Percentiles rank a stretch among this genome's conserved stretches.
Evolutionary conservation across 2,888 invertebrate species (phyloP).

Genomic region (Meta bourneti): DNA sequence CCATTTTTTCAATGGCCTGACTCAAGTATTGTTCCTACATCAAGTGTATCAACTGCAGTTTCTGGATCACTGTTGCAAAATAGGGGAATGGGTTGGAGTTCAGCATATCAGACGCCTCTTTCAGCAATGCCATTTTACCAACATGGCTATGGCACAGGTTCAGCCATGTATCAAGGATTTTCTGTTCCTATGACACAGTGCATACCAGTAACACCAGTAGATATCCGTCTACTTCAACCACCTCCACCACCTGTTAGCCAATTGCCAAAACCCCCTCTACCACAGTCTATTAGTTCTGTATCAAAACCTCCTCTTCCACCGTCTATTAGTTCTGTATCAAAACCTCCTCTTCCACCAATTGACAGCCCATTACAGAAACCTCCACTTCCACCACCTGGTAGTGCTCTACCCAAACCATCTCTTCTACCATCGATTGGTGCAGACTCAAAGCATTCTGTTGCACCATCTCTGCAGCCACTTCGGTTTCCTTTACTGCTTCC

Average conservation of each 20-base stretch:
- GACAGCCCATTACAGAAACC: neutral
- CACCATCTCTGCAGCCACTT: neutral
- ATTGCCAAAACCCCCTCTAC: neutral
- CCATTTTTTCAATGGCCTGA: slow-evolving; percentile 35
- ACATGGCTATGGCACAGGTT: neutral
- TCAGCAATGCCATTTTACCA: neutral
- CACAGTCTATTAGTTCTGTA: neutral
- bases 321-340: neutral
- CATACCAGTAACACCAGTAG: neutral
- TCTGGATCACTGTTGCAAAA: neutral
- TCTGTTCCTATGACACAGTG: neutral
- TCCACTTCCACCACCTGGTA: neutral
- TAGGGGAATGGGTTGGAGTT: neutral
- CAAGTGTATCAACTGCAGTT: neutral
- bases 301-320: neutral
- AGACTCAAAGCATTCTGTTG: neutral
- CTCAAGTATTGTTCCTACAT: neutral
- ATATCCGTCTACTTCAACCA: neutral
- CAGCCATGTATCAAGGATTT: neutral
- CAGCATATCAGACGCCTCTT: neutral
- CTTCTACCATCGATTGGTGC: neutral
- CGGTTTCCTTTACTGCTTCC: too few relatives aligned
- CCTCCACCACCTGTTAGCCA: neutral
- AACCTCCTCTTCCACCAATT: neutral
- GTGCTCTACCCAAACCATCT: neutral